Evolutionary conservation across 2,888 invertebrate genomes (phyloP).

Genomic region (Penaeus monodon): DNA sequence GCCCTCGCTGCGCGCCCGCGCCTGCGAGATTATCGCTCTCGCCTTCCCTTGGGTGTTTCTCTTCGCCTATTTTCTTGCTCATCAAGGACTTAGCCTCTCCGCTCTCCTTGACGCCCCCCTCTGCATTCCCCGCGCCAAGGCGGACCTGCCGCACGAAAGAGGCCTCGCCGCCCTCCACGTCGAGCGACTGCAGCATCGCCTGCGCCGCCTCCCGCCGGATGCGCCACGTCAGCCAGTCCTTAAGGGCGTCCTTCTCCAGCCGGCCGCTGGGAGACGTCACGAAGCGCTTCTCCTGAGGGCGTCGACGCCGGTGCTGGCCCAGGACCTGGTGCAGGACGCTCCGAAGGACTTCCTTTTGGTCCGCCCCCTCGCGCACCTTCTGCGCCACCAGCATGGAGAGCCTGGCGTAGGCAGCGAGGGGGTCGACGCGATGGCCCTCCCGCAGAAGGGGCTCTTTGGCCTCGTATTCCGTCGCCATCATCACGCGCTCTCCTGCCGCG

Average conservation of each 20-base stretch:
- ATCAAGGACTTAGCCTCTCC: too few species aligned
- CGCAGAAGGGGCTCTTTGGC: not conserved
- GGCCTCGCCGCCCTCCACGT: too few species aligned
- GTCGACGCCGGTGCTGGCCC: conserved; percentile 25
- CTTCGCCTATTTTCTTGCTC: too few species aligned
- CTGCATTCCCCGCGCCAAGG: too few species aligned
- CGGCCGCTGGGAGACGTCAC: not conserved
- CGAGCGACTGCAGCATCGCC: too few species aligned
- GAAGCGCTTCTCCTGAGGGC: not conserved
- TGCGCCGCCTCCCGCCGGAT: not conserved
- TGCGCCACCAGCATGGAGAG: conserved; percentile 3
- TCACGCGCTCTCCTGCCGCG: not conserved
- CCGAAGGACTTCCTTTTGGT: conserved; percentile 11
- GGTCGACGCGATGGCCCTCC: conserved; percentile 5
- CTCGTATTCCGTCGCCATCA: not conserved
- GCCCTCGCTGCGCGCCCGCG: not conserved
- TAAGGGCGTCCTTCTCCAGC: not conserved
- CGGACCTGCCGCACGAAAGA: too few species aligned
- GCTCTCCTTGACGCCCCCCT: too few species aligned
- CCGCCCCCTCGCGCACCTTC: not conserved
- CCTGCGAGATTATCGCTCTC: not conserved
- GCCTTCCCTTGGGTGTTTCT: not conserved
- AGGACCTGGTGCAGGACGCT: conserved; percentile 1
- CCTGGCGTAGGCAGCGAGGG: conserved; percentile 3
- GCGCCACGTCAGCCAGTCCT: conserved; percentile 4